Conservation (phyloP, 2,113 vertebrate species). For the Ciconia boyciana region DNA sequence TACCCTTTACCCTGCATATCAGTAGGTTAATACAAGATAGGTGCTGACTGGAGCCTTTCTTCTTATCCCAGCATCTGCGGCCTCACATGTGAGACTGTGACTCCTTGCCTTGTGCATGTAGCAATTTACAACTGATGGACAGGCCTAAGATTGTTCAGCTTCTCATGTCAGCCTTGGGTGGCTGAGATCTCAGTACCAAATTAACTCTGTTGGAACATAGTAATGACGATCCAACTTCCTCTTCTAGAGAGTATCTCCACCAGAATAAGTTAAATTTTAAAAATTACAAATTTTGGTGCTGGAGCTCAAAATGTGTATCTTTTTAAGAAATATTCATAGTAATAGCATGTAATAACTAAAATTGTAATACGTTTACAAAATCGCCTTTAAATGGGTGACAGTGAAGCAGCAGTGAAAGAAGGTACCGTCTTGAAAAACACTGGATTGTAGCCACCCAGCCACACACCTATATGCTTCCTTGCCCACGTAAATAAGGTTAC, state of each 20-base stretch:
- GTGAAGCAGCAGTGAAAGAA: neutral
- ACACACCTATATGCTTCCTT: rapidly evolving
- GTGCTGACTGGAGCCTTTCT: neutral
- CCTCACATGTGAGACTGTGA: rapidly evolving
- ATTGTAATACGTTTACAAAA: neutral
- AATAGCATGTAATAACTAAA: neutral
- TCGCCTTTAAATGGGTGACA: neutral
- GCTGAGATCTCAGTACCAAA: neutral
- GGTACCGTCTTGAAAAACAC: rapidly evolving
- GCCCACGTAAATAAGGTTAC: rapidly evolving
- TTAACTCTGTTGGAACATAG: neutral
- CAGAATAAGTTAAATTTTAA: neutral
- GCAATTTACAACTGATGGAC: neutral
- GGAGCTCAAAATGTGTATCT: neutral
- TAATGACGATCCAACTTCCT: neutral
- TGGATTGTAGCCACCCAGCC: rapidly evolving
- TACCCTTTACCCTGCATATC: neutral
- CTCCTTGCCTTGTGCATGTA: neutral
- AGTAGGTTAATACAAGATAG: neutral
- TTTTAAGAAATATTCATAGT: neutral
- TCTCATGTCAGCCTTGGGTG: neutral
- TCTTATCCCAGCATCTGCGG: neutral
- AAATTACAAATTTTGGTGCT: neutral
- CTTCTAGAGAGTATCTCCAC: neutral
- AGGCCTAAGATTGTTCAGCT: neutral